Conservation (phyloP, 2,113 vertebrate species). For the Microcebus lehilahytsara region DNA sequence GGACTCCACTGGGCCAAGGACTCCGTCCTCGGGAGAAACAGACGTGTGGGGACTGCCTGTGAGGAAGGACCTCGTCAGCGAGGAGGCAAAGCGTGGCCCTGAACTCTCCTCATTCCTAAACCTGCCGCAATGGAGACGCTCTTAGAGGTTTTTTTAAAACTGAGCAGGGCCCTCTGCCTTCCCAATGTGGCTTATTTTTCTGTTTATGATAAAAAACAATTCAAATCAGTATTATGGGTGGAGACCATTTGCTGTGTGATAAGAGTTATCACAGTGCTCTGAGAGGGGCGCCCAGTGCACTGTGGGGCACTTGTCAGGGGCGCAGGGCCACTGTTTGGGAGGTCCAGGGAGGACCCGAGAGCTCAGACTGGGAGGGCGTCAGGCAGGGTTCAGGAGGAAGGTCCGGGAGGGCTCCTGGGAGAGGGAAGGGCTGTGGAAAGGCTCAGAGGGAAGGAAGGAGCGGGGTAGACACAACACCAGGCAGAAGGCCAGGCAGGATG, state of each 20-base stretch:
- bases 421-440: neutral
- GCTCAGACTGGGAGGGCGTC: neutral
- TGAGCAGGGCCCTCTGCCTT: neutral
- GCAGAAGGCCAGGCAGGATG: neutral
- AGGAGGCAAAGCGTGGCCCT: neutral
- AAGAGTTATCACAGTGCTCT: neutral
- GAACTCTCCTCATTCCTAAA: neutral
- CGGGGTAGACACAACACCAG: neutral
- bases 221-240: neutral
- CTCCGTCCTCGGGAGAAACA: neutral
- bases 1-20: neutral
- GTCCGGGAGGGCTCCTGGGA: neutral
- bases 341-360: neutral
- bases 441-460: neutral
- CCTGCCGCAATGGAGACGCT: neutral
- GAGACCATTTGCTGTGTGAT: neutral
- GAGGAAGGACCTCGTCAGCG: neutral
- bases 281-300: neutral
- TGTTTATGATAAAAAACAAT: neutral
- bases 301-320: too few species aligned
- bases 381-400: neutral
- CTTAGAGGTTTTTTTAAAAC: neutral
- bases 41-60: neutral
- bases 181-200: neutral
- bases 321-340: neutral